Conservation (phyloP, 2,797 vertebrate species). For the Pempheris klunzingeri region DNA sequence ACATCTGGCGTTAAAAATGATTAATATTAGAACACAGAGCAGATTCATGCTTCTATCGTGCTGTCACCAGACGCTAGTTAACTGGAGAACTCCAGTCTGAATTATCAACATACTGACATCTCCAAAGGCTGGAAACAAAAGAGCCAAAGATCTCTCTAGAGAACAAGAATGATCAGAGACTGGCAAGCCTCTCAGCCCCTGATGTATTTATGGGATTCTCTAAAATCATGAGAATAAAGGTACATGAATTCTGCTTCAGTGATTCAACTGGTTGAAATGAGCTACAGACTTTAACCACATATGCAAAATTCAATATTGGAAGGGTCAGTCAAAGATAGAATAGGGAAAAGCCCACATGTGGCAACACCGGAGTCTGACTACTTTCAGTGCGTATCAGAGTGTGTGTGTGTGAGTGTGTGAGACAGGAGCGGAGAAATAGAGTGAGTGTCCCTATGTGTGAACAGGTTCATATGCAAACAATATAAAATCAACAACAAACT, state of each 20-base stretch:
- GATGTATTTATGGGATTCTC: conserved; percentile 37
- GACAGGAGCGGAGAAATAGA: not conserved
- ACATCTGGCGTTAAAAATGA: conserved; percentile 22
- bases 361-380: conserved; percentile 3
- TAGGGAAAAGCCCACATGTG: not conserved
- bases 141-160: conserved; percentile 40
- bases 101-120: conserved; percentile 46
- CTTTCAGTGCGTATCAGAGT: not conserved
- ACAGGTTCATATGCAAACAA: conserved; percentile 62
- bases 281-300: not conserved
- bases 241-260: conserved; percentile 25
- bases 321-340: conserved; percentile 1
- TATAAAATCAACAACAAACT: not conserved
- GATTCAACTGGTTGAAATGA: conserved; percentile 13
- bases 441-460: conserved; percentile 15
- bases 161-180: conserved; percentile 51
- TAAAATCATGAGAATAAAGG: conserved; percentile 24
- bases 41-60: conserved; percentile 45
- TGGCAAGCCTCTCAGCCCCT: conserved; percentile 39
- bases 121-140: conserved; percentile 48
- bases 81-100: conserved; percentile 43
- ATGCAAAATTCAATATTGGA: conserved; percentile 27
- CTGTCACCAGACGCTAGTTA: conserved; percentile 50
- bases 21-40: conserved; percentile 55
- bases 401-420: not conserved